A percentile compares a stretch with the other conserved stretches of the same genome.
Conservation (phyloP, 2,113 vertebrate species). For the Brachypodius melanocephalos region DNA sequence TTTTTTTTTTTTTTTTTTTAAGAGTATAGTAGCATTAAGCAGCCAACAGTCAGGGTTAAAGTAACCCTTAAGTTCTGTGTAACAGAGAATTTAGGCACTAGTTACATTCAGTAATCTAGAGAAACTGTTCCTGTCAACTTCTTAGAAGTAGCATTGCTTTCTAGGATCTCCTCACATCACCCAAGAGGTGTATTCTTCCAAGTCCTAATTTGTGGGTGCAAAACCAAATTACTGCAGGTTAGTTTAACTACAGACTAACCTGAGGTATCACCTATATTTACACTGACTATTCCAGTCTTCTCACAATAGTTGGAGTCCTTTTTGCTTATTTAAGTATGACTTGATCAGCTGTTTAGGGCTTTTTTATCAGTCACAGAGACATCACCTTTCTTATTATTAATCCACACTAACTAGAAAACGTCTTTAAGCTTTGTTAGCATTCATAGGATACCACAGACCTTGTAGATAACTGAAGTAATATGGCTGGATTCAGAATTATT, state of each 20-base stretch:
- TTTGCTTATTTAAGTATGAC: not conserved
- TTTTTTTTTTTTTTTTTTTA: not conserved
- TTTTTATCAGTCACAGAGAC: not conserved
- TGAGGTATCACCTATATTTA: not conserved
- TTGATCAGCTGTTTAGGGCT: not conserved
- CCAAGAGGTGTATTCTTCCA: not conserved
- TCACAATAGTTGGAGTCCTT: not conserved
- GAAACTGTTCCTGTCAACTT: not conserved
- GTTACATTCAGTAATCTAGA: not conserved
- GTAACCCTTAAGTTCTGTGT: not conserved
- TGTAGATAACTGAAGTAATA: not conserved
- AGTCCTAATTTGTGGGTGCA: not conserved
- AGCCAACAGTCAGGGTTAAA: not conserved
- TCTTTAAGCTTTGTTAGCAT: not conserved
- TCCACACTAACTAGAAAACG: not conserved
- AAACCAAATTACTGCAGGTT: not conserved
- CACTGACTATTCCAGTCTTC: not conserved
- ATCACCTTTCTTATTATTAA: not conserved
- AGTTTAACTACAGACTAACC: not conserved
- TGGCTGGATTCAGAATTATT: not conserved
- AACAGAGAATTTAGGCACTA: not conserved
- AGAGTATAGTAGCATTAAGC: constrained; percentile 3
- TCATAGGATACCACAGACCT: not conserved
- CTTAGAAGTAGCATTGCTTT: not conserved
- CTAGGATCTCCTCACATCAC: not conserved